Conservation (phyloP, 2,888 invertebrate species). For the Spisula subtruncata region DNA sequence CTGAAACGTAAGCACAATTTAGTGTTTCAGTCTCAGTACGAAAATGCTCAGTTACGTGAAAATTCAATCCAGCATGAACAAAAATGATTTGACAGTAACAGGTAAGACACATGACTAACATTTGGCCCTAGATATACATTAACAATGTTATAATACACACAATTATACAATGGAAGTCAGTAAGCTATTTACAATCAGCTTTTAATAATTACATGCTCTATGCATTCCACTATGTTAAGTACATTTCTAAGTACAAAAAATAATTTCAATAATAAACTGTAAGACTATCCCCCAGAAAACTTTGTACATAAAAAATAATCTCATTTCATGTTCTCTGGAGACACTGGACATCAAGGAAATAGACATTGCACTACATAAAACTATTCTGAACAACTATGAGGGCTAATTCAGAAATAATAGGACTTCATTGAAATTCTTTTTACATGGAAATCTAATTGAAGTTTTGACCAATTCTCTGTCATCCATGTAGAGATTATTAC, state of each 20-base stretch:
- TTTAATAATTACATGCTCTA: not conserved
- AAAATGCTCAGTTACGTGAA: too few relatives aligned
- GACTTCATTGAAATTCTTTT: too few relatives aligned
- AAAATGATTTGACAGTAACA: not conserved
- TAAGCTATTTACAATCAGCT: constrained; percentile 16
- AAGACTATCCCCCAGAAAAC: constrained; percentile 18
- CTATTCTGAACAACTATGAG: too few relatives aligned
- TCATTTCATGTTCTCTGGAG: not conserved
- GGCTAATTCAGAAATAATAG: too few relatives aligned
- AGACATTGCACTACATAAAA: too few relatives aligned
- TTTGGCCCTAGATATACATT: constrained; percentile 27
- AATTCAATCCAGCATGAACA: too few relatives aligned
- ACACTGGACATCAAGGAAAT: not conserved
- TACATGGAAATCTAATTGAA: too few relatives aligned
- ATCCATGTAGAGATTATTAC: too few relatives aligned
- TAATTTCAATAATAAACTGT: constrained; percentile 20
- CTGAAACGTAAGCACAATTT: too few relatives aligned
- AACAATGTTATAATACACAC: not conserved
- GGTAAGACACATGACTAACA: constrained; percentile 14
- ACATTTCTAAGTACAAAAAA: constrained; percentile 19
- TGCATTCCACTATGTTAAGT: not conserved
- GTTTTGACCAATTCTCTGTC: too few relatives aligned
- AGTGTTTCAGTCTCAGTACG: too few relatives aligned
- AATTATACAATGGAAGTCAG: not conserved
- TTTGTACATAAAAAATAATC: constrained; percentile 19